phyloP scores from a whole-genome alignment of 1,140 invertebrate genomes.

The Scaptomyza hsui region DNA sequence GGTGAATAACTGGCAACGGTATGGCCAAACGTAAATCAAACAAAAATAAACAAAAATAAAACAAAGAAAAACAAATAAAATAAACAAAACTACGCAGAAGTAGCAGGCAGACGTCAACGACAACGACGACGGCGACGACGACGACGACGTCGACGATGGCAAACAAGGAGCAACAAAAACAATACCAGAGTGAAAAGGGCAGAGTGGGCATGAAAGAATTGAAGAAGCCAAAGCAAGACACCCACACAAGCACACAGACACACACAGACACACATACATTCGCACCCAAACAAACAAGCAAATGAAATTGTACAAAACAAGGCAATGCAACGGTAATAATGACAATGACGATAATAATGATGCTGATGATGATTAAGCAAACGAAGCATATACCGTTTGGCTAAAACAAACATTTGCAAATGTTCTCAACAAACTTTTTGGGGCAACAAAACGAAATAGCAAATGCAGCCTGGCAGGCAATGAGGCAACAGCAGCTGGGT shows the following conservation, averaged over 20 bases:
- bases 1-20: conserved; percentile 28
- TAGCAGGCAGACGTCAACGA: conserved; percentile 57
- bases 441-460: conserved; percentile 48
- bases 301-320: conserved; percentile 55
- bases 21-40: conserved; percentile 73
- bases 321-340: conserved; percentile 43
- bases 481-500: conserved; percentile 11
- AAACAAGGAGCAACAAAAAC: conserved; percentile 66
- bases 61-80: conserved; percentile 79
- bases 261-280: conserved; percentile 4
- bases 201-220: conserved; percentile 26
- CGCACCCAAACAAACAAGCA: conserved; percentile 17
- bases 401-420: conserved; percentile 81
- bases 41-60: conserved; percentile 75
- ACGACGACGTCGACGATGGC: conserved; percentile 50
- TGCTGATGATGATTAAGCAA: conserved; percentile 60
- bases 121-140: conserved; percentile 31
- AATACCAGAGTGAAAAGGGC: conserved; percentile 29
- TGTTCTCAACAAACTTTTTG: conserved; percentile 80
- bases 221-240: conserved; percentile 67
- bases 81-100: conserved; percentile 77
- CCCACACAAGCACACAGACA: conserved; percentile 16
- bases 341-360: conserved; percentile 22
- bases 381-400: conserved; percentile 72
- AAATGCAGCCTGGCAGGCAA: conserved; percentile 51